phyloP scores from a whole-genome alignment of 92 coral and sea anemone species.

The Plumapathes pennacea region DNA sequence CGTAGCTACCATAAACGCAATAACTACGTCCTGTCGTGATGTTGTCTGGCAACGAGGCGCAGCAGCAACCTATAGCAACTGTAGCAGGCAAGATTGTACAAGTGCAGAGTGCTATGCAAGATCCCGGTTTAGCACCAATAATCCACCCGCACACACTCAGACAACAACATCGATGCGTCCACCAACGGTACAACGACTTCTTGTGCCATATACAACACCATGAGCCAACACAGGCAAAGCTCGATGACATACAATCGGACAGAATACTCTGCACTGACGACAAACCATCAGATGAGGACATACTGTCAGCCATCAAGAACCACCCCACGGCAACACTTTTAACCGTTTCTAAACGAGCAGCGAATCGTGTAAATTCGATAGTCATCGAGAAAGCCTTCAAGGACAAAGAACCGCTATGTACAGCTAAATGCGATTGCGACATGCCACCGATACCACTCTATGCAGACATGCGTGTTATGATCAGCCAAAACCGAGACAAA shows the following conservation, averaged over 20 bases:
- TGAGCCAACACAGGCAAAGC: too few relatives aligned
- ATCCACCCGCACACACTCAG: too few relatives aligned
- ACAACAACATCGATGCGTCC: background rate
- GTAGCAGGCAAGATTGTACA: too few relatives aligned
- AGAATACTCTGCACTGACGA: background rate
- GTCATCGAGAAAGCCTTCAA: background rate
- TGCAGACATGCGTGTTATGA: conserved; percentile 4
- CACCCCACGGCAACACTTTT: background rate
- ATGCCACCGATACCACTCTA: background rate
- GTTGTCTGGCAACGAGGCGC: background rate
- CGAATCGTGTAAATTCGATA: background rate
- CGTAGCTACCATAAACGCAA: background rate
- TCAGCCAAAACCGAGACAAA: conserved; percentile 20
- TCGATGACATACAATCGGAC: background rate
- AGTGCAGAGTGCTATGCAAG: too few relatives aligned
- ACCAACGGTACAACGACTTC: too few relatives aligned
- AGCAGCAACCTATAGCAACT: background rate
- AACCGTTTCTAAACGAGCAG: conserved; percentile 21
- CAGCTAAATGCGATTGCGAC: background rate
- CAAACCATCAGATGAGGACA: background rate
- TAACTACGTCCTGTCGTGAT: conserved; percentile 4
- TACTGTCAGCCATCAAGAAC: background rate
- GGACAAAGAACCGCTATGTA: background rate
- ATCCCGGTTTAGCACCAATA: too few relatives aligned
- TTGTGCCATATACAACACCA: too few relatives aligned